A percentile compares a stretch with the other conserved stretches of the same genome.
Conservation (phyloP, 2,113 vertebrate species). For the Ardeotis arabs region DNA sequence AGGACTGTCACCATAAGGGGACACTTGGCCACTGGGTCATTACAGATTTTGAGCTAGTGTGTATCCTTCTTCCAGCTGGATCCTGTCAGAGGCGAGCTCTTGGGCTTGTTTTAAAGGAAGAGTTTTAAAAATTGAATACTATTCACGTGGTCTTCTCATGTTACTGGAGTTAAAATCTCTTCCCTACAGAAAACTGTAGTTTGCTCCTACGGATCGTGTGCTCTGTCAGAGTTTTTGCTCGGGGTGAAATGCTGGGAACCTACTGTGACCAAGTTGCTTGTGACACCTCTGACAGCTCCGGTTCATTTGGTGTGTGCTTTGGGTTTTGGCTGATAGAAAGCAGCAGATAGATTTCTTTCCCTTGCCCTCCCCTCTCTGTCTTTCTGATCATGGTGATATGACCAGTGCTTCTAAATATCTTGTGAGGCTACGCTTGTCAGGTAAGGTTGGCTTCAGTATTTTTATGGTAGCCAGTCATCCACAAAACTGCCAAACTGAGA, state of each 20-base stretch:
- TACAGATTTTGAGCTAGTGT: background rate
- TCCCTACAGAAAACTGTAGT: background rate
- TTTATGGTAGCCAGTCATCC: background rate
- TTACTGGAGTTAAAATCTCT: background rate
- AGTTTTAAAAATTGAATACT: background rate
- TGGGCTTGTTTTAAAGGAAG: background rate
- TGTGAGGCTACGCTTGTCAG: background rate
- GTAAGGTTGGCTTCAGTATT: background rate
- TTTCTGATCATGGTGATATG: background rate
- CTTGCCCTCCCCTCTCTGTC: background rate
- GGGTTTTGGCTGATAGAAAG: background rate
- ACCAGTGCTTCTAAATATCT: background rate
- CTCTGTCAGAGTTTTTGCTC: background rate
- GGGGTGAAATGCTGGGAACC: background rate
- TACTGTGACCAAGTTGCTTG: background rate
- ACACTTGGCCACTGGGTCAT: background rate
- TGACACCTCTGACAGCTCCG: background rate
- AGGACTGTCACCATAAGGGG: background rate
- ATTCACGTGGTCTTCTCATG: background rate
- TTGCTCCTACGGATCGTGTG: background rate
- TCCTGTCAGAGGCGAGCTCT: background rate
- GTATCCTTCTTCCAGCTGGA: background rate
- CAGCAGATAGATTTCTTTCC: background rate
- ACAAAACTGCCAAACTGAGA: background rate
- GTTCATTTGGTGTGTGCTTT: background rate